phyloP scores from a whole-genome alignment of 2,113 vertebrate species.

The Burhinus bistriatus region DNA sequence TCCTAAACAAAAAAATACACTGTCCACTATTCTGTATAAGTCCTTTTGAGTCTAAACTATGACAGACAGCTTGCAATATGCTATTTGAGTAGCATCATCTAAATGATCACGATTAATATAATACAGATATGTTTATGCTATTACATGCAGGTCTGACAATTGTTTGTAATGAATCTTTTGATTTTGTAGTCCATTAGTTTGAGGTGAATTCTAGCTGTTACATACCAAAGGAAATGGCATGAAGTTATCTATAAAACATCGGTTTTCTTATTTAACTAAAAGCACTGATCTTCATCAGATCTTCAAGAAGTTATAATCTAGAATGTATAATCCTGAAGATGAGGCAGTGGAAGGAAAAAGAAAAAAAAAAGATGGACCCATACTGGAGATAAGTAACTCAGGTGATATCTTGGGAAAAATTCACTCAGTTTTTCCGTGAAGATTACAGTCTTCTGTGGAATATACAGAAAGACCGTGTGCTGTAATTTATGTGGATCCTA shows the following conservation, averaged over 20 bases:
- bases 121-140: neutral
- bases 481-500: neutral
- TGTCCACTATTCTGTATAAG: neutral
- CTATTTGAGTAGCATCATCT: neutral
- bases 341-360: neutral
- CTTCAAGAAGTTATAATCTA: neutral
- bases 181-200: neutral
- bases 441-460: neutral
- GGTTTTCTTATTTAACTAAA: neutral
- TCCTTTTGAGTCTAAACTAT: neutral
- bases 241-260: neutral
- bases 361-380: neutral
- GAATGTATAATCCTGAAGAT: neutral
- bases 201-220: neutral
- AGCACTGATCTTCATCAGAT: neutral
- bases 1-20: neutral
- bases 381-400: neutral
- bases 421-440: neutral
- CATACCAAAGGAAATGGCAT: neutral
- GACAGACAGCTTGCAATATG: neutral
- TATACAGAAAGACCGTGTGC: neutral
- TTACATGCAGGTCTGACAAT: neutral
- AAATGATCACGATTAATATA: neutral
- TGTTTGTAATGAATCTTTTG: neutral
- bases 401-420: neutral